phyloP scores from a whole-genome alignment of 37 sponge, comb jelly and placozoan genomes.

The Spongia lamella region DNA sequence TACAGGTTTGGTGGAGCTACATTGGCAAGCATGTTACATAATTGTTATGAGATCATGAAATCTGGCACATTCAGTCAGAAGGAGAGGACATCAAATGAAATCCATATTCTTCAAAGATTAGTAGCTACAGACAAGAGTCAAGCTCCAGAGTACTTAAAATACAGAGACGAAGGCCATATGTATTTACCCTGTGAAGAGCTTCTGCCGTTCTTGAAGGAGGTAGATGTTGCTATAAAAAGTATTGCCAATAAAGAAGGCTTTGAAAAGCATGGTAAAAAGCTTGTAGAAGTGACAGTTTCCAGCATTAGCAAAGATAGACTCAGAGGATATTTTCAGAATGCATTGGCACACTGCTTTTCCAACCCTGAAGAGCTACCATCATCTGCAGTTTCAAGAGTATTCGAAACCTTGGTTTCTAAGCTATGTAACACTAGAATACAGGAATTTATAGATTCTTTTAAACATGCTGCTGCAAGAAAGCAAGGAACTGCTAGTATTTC shows the following conservation, averaged over 20 bases:
- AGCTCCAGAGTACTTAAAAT: conserved; percentile 19
- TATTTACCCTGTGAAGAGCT: conserved; percentile 23
- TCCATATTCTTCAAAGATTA: conserved; percentile 5
- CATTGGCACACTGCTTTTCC: no score
- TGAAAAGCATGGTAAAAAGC: not conserved
- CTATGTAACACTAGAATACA: conserved; percentile 4
- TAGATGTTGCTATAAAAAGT: conserved; percentile 8
- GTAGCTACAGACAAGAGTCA: conserved; percentile 4
- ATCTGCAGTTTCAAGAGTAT: no score
- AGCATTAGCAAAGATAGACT: no score
- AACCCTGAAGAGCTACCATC: no score
- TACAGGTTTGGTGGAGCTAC: conserved; percentile 27
- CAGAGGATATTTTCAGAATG: no score
- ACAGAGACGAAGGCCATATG: conserved; percentile 26
- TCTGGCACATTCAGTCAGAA: not conserved
- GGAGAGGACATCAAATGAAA: conserved; percentile 6
- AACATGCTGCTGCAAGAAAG: not conserved
- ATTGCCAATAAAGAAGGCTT: not conserved
- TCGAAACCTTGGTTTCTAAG: no score
- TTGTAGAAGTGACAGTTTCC: not conserved
- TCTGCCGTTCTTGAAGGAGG: conserved; percentile 2
- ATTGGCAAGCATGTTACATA: conserved; percentile 8
- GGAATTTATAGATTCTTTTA: not conserved
- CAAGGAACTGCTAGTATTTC: not conserved
- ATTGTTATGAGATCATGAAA: not conserved